These are phyloP conservation scores for Stomorhina lunata DNA, from an alignment of 2,888 invertebrate genomes.

Conservation along the genomic window DNA sequence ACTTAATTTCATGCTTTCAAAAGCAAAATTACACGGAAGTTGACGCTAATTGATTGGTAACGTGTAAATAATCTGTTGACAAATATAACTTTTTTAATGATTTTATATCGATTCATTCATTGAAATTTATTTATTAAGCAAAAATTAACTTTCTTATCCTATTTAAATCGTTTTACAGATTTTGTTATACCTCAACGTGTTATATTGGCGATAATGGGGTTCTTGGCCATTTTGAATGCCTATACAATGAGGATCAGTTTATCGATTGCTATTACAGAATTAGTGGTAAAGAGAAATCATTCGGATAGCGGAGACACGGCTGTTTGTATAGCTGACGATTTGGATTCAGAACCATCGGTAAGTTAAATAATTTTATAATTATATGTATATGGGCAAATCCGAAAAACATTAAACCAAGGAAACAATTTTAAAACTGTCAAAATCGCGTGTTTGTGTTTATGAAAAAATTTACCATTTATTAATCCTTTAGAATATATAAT, in stretches of 20 bases:
- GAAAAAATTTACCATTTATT: no score
- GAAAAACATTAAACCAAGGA: no score
- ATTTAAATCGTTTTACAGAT: no score
- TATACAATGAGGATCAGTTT: constrained; percentile 88
- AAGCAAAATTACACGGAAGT: not conserved
- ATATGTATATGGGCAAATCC: no score
- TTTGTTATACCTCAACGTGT: constrained; percentile 82
- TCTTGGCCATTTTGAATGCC: constrained; percentile 86
- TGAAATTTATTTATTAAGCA: not conserved
- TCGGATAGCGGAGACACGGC: constrained; percentile 64
- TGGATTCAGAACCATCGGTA: constrained; percentile 68
- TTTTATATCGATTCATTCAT: not conserved
- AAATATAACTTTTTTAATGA: not conserved
- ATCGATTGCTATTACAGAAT: constrained; percentile 86
- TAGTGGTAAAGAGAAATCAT: constrained; percentile 80
- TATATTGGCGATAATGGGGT: constrained; percentile 86
- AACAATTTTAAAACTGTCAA: no score
- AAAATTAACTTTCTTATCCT: constrained; percentile 2
- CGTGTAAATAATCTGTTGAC: not conserved
- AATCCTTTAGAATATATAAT: no score
- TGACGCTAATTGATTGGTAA: constrained; percentile 14
- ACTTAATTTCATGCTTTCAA: not conserved
- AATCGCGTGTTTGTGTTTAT: no score
- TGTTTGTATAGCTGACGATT: constrained; percentile 71
- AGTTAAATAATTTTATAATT: constrained; percentile 51